Evolutionary conservation across 2,888 invertebrate species (phyloP).

Genomic region (Anorthoa munda): DNA sequence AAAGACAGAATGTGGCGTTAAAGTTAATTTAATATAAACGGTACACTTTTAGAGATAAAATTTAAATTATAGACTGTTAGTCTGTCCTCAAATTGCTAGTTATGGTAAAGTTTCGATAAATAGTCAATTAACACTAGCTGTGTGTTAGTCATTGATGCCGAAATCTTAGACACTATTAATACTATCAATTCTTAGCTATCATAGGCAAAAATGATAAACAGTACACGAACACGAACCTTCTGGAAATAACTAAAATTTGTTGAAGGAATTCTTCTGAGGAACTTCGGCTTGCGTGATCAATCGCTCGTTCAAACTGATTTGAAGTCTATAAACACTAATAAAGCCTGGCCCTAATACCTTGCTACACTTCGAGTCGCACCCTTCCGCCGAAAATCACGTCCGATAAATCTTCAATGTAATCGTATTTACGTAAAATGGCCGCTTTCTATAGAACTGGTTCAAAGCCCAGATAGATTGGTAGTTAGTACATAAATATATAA

Average conservation of each 20-base stretch:
- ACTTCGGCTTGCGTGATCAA: slow-evolving; percentile 20
- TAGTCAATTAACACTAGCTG: slow-evolving; percentile 32
- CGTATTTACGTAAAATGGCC: slow-evolving; percentile 48
- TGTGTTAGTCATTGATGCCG: slow-evolving; percentile 11
- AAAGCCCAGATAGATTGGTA: slow-evolving; percentile 42
- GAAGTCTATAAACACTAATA: slow-evolving; percentile 26
- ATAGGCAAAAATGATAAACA: neutral
- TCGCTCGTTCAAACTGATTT: slow-evolving; percentile 10
- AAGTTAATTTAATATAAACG: slow-evolving; percentile 29
- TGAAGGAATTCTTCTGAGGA: slow-evolving; percentile 7
- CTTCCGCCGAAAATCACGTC: slow-evolving; percentile 38
- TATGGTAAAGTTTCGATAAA: slow-evolving; percentile 37
- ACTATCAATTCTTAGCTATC: slow-evolving; percentile 11
- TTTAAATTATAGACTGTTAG: slow-evolving; percentile 28
- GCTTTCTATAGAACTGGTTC: slow-evolving; percentile 33
- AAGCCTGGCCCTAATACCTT: slow-evolving; percentile 26
- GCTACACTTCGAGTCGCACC: slow-evolving; percentile 26
- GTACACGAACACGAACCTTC: neutral
- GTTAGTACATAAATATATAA: slow-evolving; percentile 50
- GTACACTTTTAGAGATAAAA: slow-evolving; percentile 30
- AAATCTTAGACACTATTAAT: slow-evolving; percentile 7
- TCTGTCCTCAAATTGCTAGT: slow-evolving; percentile 7
- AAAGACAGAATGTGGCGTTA: slow-evolving; percentile 30
- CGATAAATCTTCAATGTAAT: slow-evolving; percentile 49
- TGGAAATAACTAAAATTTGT: slow-evolving; percentile 1